Evolutionary conservation across 2,888 invertebrate species (phyloP).

Genomic region (Diadegma fenestrale): DNA sequence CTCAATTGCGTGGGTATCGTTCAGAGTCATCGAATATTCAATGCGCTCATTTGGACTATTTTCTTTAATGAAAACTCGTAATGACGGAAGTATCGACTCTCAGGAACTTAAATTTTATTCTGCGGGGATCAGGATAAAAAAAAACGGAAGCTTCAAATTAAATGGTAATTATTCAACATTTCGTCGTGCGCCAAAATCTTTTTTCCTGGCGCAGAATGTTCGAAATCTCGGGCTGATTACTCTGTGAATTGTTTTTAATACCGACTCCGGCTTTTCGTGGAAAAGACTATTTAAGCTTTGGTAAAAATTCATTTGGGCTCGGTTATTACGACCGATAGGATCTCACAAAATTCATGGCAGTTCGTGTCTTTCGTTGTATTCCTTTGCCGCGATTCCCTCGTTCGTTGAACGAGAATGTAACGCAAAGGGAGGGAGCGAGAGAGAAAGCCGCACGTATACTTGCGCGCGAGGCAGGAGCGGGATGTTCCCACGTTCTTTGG

Average conservation of each 20-base stretch:
- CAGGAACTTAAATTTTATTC: neutral
- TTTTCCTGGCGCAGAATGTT: too few relatives aligned
- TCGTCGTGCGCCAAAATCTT: neutral
- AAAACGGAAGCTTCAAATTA: neutral
- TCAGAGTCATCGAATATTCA: neutral
- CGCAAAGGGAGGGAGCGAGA: slow-evolving; percentile 20
- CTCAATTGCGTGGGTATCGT: neutral
- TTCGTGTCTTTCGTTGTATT: slow-evolving; percentile 30
- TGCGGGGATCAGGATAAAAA: neutral
- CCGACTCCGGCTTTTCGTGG: slow-evolving; percentile 11
- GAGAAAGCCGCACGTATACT: slow-evolving; percentile 41
- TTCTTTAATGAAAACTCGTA: neutral
- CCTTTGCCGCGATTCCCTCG: slow-evolving; percentile 34
- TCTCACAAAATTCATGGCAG: slow-evolving; percentile 42
- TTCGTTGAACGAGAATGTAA: slow-evolving; percentile 45
- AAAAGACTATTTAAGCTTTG: slow-evolving; percentile 47
- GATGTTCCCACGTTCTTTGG: slow-evolving; percentile 66
- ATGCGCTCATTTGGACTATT: neutral
- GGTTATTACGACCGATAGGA: slow-evolving; percentile 61
- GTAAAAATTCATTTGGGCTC: slow-evolving; percentile 53
- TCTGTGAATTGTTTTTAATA: neutral
- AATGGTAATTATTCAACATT: neutral
- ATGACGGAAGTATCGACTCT: neutral
- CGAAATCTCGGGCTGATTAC: neutral
- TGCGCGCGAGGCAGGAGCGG: slow-evolving; percentile 60